A percentile compares a stretch with the other conserved stretches of the same genome.
These are phyloP conservation scores for Phortica okadai DNA, from an alignment of 2,888 invertebrate species.

Conservation along the genomic window DNA sequence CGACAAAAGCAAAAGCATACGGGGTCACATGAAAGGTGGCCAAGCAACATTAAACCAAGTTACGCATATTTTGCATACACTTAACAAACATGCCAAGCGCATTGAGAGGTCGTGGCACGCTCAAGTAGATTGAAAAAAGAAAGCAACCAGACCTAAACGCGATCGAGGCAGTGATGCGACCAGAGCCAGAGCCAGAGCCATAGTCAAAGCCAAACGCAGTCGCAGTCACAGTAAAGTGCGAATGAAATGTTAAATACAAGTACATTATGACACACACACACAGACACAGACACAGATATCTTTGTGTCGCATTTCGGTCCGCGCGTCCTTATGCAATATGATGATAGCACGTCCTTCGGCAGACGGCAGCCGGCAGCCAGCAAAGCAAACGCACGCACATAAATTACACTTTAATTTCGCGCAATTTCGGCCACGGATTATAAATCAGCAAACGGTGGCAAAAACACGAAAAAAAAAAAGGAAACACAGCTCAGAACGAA, in stretches of 20 bases:
- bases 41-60: conserved; percentile 25
- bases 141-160: not conserved
- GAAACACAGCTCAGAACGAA: no score
- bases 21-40: conserved; percentile 6
- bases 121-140: conserved; percentile 5
- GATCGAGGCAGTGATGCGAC: not conserved
- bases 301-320: conserved; percentile 28
- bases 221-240: not conserved
- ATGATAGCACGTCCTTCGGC: not conserved
- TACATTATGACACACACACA: conserved; percentile 46
- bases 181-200: not conserved
- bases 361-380: conserved; percentile 1
- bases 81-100: not conserved
- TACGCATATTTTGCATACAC: conserved; percentile 32
- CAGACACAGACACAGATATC: conserved; percentile 32
- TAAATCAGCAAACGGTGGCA: conserved; percentile 65
- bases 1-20: conserved; percentile 18
- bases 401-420: conserved; percentile 74
- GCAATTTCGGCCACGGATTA: conserved; percentile 74
- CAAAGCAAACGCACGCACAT: conserved; percentile 60
- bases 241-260: conserved; percentile 41
- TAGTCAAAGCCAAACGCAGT: not conserved
- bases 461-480: not conserved
- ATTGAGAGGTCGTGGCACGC: not conserved
- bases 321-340: not conserved